A percentile compares a stretch with the other conserved stretches of the same genome.
Conservation (phyloP, 1,140 invertebrate genomes). For the Ladona fulva region DNA sequence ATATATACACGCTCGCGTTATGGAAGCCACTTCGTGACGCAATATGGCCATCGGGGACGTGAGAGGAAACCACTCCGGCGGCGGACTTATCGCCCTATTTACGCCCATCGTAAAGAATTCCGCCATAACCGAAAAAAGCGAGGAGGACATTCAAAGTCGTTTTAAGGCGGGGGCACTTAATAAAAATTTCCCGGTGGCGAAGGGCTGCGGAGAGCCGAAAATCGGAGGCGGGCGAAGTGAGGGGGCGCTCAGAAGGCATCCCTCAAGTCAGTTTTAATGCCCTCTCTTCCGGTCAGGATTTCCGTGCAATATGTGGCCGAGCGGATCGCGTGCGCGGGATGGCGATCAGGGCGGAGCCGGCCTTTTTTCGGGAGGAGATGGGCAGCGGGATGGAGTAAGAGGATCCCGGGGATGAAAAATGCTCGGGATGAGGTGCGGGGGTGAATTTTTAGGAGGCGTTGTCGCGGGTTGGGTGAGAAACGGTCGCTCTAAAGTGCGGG, state of each 20-base stretch:
- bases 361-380: neutral
- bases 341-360: neutral
- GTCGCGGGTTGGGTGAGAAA: neutral
- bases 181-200: neutral
- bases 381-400: neutral
- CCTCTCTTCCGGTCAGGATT: neutral
- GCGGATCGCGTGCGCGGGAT: neutral
- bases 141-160: neutral
- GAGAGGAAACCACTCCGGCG: neutral
- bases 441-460: neutral
- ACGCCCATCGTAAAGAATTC: constrained; percentile 5
- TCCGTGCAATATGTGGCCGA: neutral
- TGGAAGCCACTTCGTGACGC: neutral
- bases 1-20: too few species aligned
- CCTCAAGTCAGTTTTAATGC: constrained; percentile 2
- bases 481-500: neutral
- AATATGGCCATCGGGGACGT: neutral
- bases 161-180: neutral
- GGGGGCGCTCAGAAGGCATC: neutral
- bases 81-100: neutral
- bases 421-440: neutral
- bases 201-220: neutral
- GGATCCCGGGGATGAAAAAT: neutral
- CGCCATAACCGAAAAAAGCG: neutral
- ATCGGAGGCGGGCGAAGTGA: neutral